Evolutionary conservation across 2,113 vertebrate genomes (phyloP).

Genomic region (Hippocampus zosterae): DNA sequence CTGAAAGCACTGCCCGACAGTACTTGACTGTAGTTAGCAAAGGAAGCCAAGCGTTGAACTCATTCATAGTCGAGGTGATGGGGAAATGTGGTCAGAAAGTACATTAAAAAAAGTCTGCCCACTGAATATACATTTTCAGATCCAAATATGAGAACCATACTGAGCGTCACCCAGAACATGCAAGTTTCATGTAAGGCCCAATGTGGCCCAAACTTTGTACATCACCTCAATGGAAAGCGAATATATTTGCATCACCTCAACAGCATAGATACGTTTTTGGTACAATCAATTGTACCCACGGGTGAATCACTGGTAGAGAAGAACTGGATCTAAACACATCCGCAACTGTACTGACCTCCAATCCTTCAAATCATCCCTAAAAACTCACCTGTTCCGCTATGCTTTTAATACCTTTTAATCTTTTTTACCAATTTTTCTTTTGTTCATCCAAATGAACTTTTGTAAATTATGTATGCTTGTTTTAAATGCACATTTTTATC

Average conservation of each 20-base stretch:
- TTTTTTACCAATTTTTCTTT: no score
- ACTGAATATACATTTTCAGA: not conserved
- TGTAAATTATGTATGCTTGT: no score
- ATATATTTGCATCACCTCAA: not conserved
- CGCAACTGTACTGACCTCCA: no score
- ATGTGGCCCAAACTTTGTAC: not conserved
- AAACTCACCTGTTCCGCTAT: no score
- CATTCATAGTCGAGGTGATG: not conserved
- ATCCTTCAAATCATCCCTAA: no score
- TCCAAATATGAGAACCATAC: not conserved
- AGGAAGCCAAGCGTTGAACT: not conserved
- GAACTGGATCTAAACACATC: not conserved
- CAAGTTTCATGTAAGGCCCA: not conserved
- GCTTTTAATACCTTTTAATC: no score
- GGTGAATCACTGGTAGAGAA: not conserved
- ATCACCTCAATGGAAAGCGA: constrained; percentile 8
- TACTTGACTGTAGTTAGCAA: not conserved
- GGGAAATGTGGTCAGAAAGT: not conserved
- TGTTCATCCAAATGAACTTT: no score
- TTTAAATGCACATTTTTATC: no score
- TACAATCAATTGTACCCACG: not conserved
- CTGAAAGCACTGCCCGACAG: constrained; percentile 14
- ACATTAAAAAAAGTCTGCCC: not conserved
- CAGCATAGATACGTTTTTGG: constrained; percentile 6
- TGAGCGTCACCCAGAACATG: constrained; percentile 5